phyloP scores from a whole-genome alignment of 2,113 vertebrate genomes.

The Barnardius zonarius region DNA sequence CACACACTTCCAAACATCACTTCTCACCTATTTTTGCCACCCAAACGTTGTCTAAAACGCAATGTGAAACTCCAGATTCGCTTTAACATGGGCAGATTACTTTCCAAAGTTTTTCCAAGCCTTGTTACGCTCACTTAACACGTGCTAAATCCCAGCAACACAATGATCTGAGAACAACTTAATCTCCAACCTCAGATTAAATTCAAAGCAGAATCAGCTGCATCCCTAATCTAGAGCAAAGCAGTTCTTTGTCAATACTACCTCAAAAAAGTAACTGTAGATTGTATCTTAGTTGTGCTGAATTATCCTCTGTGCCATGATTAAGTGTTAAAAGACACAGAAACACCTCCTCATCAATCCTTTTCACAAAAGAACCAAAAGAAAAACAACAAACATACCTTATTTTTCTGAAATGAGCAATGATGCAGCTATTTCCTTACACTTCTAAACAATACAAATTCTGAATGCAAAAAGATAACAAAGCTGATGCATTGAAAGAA shows the following conservation, averaged over 20 bases:
- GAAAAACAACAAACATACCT: not conserved
- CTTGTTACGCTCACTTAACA: not conserved
- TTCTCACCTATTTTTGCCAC: not conserved
- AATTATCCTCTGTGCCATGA: not conserved
- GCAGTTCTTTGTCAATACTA: not conserved
- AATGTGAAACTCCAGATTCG: not conserved
- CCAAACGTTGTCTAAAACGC: not conserved
- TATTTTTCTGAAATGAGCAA: conserved; percentile 4
- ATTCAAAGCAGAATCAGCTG: conserved; percentile 13
- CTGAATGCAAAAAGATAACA: rapidly evolving
- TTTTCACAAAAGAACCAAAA: not conserved
- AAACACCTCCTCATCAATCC: not conserved
- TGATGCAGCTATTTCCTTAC: not conserved
- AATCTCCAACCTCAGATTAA: not conserved
- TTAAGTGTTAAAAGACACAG: not conserved
- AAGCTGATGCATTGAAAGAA: not conserved
- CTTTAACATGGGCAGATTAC: not conserved
- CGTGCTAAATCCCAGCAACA: not conserved
- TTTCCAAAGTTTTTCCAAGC: not conserved
- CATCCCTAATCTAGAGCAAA: conserved; percentile 4
- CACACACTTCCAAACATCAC: not conserved
- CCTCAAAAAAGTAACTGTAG: not conserved
- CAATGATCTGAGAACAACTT: not conserved
- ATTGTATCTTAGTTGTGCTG: not conserved
- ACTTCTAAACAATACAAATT: not conserved